Conservation (phyloP, 1,140 invertebrate genomes). For the Delia radicum region DNA sequence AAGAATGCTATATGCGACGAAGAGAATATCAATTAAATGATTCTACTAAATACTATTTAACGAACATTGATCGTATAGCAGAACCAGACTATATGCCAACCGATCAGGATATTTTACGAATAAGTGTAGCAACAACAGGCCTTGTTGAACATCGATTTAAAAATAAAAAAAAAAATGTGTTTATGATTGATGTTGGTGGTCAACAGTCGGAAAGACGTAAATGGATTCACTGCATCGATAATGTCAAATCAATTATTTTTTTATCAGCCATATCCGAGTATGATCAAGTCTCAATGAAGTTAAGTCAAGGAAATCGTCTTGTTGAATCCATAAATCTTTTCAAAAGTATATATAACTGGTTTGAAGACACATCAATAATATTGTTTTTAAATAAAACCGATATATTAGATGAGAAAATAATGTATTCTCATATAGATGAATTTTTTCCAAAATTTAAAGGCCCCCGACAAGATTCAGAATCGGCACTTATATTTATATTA, state of each 20-base stretch:
- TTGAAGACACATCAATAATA: conserved; percentile 72
- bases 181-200: conserved; percentile 16
- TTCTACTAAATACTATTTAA: conserved; percentile 85
- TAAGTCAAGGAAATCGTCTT: neutral
- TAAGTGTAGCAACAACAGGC: neutral
- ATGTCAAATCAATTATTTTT: conserved; percentile 16
- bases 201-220: conserved; percentile 23
- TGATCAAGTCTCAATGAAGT: neutral
- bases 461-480: conserved; percentile 55
- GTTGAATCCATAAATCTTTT: neutral
- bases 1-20: conserved; percentile 89
- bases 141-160: conserved; percentile 6
- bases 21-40: conserved; percentile 93
- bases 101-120: conserved; percentile 7
- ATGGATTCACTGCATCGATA: conserved; percentile 19
- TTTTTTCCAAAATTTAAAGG: conserved; percentile 95
- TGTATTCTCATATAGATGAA: conserved; percentile 92
- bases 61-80: neutral
- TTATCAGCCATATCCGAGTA: conserved; percentile 14
- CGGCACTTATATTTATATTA: neutral
- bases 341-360: neutral
- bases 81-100: conserved; percentile 5
- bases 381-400: conserved; percentile 95
- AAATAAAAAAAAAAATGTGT: neutral
- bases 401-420: conserved; percentile 91